Conservation (phyloP, 2,888 invertebrate genomes). For the Epinotia bilunana region DNA sequence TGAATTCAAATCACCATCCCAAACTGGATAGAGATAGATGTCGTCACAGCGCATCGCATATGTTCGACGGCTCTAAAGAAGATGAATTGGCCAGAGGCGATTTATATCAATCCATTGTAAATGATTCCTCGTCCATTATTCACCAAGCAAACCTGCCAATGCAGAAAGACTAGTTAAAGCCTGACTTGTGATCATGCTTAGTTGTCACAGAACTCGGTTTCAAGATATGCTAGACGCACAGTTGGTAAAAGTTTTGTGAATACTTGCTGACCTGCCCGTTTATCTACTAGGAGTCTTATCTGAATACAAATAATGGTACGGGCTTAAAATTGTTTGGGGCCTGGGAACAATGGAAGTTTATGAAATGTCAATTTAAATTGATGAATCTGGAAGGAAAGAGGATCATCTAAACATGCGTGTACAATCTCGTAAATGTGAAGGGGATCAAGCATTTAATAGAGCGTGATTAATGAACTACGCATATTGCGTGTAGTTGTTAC, state of each 20-base stretch:
- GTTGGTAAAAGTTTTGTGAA: background rate
- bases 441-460: background rate
- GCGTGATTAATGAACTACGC: background rate
- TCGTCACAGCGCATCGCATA: constrained; percentile 66
- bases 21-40: constrained; percentile 69
- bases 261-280: constrained; percentile 61
- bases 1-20: constrained; percentile 58
- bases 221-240: background rate
- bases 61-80: constrained; percentile 74
- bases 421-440: too few relatives aligned
- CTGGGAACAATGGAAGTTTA: constrained; percentile 15
- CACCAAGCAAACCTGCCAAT: background rate
- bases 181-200: background rate
- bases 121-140: constrained; percentile 57
- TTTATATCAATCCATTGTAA: constrained; percentile 81
- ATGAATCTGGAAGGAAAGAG: background rate
- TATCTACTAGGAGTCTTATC: constrained; percentile 60
- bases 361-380: constrained; percentile 29
- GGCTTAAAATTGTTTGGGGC: constrained; percentile 12
- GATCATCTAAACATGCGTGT: background rate
- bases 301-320: constrained; percentile 33
- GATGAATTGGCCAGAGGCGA: constrained; percentile 74
- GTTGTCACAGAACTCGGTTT: background rate
- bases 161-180: background rate
- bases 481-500: background rate